These are phyloP conservation scores for Drosophila baimaii DNA, from an alignment of 1,140 invertebrate genomes.

Conservation along the genomic window DNA sequence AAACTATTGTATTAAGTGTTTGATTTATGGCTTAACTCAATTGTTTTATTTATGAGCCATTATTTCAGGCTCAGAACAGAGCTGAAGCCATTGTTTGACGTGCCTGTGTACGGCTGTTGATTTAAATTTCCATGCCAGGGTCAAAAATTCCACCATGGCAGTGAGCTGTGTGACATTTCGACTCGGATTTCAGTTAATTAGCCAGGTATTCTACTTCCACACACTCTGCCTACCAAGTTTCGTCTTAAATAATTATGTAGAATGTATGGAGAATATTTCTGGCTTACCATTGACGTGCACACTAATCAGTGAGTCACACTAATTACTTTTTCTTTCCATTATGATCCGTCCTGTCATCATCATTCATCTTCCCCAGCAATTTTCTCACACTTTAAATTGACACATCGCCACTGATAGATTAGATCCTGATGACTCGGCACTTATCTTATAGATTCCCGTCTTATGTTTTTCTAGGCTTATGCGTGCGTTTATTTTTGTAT, in stretches of 20 bases:
- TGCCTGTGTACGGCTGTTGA: conserved; percentile 11
- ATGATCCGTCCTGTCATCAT: conserved; percentile 53
- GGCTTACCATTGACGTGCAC: neutral
- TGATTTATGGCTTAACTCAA: conserved; percentile 81
- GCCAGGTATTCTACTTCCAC: neutral
- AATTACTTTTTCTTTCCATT: conserved; percentile 54
- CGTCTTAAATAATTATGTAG: too few relatives aligned
- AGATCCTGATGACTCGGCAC: conserved; percentile 74
- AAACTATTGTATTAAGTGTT: conserved; percentile 83
- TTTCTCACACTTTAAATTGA: conserved; percentile 82
- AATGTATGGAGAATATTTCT: neutral
- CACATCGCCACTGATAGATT: conserved; percentile 74
- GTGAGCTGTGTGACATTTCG: conserved; percentile 11
- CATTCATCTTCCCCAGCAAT: conserved; percentile 57
- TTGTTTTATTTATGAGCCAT: conserved; percentile 80
- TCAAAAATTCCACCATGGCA: conserved; percentile 3
- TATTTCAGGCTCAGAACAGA: conserved; percentile 33
- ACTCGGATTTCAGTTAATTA: conserved; percentile 15
- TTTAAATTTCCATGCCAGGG: conserved; percentile 48
- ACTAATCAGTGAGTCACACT: conserved; percentile 39
- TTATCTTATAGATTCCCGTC: conserved; percentile 43
- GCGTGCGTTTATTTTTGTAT: conserved; percentile 9
- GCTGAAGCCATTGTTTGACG: conserved; percentile 22
- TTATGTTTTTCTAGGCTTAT: conserved; percentile 41
- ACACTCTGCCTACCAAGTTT: neutral